These are phyloP conservation scores for Mellivora capensis DNA, from an alignment of 2,113 vertebrate genomes.

Conservation along the genomic window DNA sequence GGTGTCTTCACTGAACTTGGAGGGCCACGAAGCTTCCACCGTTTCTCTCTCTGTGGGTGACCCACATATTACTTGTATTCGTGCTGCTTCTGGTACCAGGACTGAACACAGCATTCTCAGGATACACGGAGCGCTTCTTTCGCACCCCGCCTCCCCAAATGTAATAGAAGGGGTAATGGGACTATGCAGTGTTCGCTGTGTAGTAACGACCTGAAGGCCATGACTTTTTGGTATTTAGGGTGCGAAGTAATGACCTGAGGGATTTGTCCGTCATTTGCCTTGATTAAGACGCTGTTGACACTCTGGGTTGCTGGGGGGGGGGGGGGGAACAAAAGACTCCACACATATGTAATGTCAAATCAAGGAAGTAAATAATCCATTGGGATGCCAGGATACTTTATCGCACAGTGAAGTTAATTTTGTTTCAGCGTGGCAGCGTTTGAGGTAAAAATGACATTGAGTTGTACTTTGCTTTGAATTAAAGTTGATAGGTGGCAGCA, in stretches of 20 bases:
- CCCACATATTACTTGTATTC: constrained; percentile 64
- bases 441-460: constrained; percentile 69
- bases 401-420: constrained; percentile 44
- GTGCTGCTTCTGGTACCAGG: background rate
- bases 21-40: constrained; percentile 24
- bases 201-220: background rate
- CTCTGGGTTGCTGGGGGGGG: background rate
- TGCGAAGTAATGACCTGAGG: background rate
- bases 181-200: background rate
- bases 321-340: constrained; percentile 39
- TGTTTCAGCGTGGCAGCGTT: constrained; percentile 9
- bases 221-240: constrained; percentile 8
- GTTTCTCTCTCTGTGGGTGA: constrained; percentile 35
- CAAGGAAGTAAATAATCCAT: background rate
- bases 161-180: background rate
- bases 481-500: constrained; percentile 66
- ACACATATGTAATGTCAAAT: background rate
- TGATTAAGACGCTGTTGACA: constrained; percentile 22
- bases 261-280: constrained; percentile 2
- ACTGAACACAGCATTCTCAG: background rate
- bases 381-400: background rate
- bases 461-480: constrained; percentile 65
- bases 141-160: background rate
- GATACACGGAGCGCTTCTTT: background rate
- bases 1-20: constrained; percentile 44